These are phyloP conservation scores for Macropis europaea DNA, from an alignment of 2,888 invertebrate genomes.

Conservation along the genomic window DNA sequence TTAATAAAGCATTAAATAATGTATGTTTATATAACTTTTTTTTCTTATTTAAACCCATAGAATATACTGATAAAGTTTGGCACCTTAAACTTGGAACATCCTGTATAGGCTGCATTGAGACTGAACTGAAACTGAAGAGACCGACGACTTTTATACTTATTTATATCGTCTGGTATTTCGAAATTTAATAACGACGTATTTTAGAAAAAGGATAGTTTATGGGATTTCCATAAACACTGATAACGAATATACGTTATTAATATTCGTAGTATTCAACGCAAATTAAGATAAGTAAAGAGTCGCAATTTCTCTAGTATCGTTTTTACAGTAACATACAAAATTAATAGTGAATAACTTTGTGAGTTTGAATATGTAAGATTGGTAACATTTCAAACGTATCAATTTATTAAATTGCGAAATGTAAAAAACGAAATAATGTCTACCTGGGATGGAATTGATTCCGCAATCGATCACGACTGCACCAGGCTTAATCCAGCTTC, in stretches of 20 bases:
- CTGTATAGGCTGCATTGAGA: no score
- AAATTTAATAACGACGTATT: neutral
- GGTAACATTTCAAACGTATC: neutral
- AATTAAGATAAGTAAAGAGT: no score
- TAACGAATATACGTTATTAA: no score
- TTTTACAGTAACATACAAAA: no score
- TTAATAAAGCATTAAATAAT: no score
- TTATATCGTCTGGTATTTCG: neutral
- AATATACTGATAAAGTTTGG: no score
- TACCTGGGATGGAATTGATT: conserved; percentile 95
- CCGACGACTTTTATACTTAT: neutral
- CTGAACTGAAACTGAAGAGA: conserved; percentile 13
- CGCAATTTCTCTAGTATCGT: no score
- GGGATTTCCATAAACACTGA: neutral
- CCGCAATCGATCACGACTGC: conserved; percentile 99
- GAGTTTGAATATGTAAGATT: neutral
- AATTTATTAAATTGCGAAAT: neutral
- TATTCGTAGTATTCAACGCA: no score
- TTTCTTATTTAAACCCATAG: no score
- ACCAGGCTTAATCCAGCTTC: conserved; percentile 98
- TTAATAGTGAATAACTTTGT: no score
- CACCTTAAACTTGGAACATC: no score
- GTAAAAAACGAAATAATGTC: conserved; percentile 18
- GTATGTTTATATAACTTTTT: no score
- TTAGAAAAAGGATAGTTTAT: neutral